A percentile compares a stretch with the other conserved stretches of the same genome.
These are phyloP conservation scores for Rhagonycha lutea DNA, from an alignment of 2,888 invertebrate species.

Conservation along the genomic window DNA sequence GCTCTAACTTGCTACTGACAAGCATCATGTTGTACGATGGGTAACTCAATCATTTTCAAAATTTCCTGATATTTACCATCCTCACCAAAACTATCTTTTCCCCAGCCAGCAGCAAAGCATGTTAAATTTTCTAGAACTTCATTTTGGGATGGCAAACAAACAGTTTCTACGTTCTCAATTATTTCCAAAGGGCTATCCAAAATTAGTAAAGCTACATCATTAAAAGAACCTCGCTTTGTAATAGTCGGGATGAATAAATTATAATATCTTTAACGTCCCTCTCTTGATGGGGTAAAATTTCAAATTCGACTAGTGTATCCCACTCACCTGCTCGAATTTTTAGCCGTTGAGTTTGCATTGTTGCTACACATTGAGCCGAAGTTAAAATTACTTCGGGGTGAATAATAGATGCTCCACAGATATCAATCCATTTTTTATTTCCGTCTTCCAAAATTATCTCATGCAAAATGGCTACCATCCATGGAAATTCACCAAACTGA, in stretches of 20 bases:
- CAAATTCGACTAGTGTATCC: neutral
- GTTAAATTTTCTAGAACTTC: slow-evolving; percentile 45
- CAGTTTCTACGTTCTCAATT: slow-evolving; percentile 70
- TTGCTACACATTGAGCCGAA: neutral
- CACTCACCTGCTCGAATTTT: neutral
- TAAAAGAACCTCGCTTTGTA: neutral
- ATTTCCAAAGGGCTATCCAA: slow-evolving; percentile 61
- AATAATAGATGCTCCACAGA: neutral
- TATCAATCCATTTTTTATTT: neutral
- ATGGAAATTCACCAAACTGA: neutral
- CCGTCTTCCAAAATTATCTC: neutral
- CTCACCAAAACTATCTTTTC: slow-evolving; percentile 72
- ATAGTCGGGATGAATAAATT: neutral
- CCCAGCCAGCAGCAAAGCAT: slow-evolving; percentile 81
- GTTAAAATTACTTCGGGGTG: neutral
- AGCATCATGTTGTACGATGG: slow-evolving; percentile 63
- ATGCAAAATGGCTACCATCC: neutral
- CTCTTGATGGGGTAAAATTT: neutral
- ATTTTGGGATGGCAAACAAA: slow-evolving; percentile 69
- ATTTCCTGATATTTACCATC: slow-evolving; percentile 70
- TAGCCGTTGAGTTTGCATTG: neutral
- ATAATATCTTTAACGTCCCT: neutral
- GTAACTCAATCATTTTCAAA: slow-evolving; percentile 72
- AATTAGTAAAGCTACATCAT: slow-evolving; percentile 49
- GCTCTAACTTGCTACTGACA: slow-evolving; percentile 66